Base-by-base conservation (phyloP, 2,113 vertebrate species). In the Corythornis cristatus region DNA sequence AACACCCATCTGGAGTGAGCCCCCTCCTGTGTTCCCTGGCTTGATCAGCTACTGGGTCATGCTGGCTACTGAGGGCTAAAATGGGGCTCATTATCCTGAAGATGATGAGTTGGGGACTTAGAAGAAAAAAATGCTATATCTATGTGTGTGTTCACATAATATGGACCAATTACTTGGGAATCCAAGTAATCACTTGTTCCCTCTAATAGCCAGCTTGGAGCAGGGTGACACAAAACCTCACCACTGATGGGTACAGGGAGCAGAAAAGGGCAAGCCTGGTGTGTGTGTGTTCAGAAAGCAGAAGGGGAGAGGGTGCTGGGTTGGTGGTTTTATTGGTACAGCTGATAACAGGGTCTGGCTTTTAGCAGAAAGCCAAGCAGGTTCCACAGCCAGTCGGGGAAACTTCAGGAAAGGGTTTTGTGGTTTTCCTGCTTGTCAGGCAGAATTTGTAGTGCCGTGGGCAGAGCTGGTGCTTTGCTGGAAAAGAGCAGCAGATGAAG, bases 111-210 rank as follows among this genome's bases (percentile, higher is more conserved):
- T 67, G 46, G 40, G 40, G n/a, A 58, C 65, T 43, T 51, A 10
- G 23, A 8, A 26, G 26, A 29, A 7, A 2, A 2, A 20, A 19
- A 33, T 53, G 20, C 48, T 50, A 6, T 16, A 3, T 18, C 0
- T 48, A 2, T n/a, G 2, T 18, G 5, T 12, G 2, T 46, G 56
- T 61, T 56, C 42, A 12, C 2, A 3, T 29, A 60, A 68, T 13
- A 3, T 0, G 9, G 64, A 17, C 13, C 65, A 68, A 81, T 53
- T 3, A 8, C 14, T 25, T 4, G 43, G 61, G 66, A 48, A 48
- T 23, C 21, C 48, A 50, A 22, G 21, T 13, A 12, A 1, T 12
- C 1, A 0, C 58, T 51, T 1, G 0, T 22, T 58, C 14, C 22
- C 58, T 53, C 16, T 6, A 13, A 12, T 1, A 76, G 74, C 42